phyloP scores from a whole-genome alignment of 2,113 vertebrate species.

The Grallaria varia region DNA sequence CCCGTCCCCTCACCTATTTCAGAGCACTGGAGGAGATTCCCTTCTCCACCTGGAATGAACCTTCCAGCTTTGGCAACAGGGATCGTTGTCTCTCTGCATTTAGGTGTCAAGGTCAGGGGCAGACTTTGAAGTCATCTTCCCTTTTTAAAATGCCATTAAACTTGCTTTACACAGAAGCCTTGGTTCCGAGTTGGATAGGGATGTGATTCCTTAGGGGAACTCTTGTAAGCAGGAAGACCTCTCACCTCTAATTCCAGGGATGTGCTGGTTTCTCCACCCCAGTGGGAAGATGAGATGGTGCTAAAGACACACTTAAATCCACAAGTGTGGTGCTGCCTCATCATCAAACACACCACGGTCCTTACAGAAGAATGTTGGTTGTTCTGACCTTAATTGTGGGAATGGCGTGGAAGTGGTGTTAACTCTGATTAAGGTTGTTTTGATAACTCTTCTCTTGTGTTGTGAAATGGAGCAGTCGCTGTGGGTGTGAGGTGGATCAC shows the following conservation, averaged over 20 bases:
- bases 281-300: not conserved
- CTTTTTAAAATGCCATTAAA: not conserved
- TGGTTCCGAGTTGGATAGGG: fast-evolving
- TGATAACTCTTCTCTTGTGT: not conserved
- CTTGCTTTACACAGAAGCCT: fast-evolving
- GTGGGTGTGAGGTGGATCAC: not conserved
- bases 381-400: fast-evolving
- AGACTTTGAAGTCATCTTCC: not conserved
- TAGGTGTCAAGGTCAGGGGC: fast-evolving
- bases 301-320: not conserved
- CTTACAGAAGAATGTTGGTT: fast-evolving
- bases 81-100: fast-evolving
- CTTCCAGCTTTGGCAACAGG: not conserved
- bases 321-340: fast-evolving
- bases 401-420: fast-evolving
- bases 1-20: constrained; percentile 8
- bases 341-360: not conserved
- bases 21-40: not conserved
- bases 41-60: not conserved
- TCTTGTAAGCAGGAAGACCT: not conserved
- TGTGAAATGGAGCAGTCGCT: not conserved
- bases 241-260: not conserved
- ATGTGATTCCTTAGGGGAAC: not conserved
- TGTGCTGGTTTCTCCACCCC: not conserved
- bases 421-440: fast-evolving